Base-by-base conservation (phyloP, 92 coral and sea anemone species). In the Paramuricea clavata region DNA sequence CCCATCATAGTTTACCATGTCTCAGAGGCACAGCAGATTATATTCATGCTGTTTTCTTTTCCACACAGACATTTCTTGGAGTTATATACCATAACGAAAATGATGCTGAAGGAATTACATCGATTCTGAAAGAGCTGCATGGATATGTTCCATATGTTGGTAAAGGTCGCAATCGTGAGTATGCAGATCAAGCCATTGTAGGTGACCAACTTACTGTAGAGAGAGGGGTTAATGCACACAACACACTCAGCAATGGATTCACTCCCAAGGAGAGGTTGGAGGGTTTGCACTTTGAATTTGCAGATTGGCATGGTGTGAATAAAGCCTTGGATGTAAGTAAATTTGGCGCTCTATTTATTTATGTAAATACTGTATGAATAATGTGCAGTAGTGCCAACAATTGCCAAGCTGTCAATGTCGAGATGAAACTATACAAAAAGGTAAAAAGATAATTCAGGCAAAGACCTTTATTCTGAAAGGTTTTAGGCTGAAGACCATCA, bases 241-340 rank as follows among this genome's bases (percentile, higher is more conserved):
- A 78, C 85, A 71, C 90, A 12, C 82, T 89, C 2, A 86, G 85
- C 12, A 92, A 92, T 89, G 94, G 94, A 35, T 92, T 85, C 36
- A 89, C 90, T 31, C 90, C 92, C 30, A 73, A 92, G 56, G 78
- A 92, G 41, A 49, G 88, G 27, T 60, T 76, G 8, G 86, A 91
- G 81, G 94, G 94, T 16, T 79, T 91, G 15, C 92, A 91, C 52
- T 87, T 91, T 43, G 92, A 91, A 50, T 77, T 91, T 21, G 92
- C 94, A 5, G 94, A 88, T 82, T 91, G 92, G 94, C 92, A 88
- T 80, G 89, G 82, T 47, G 92, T 81, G 11, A 91, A 88, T 82
- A 91, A 91, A 49, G 78, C 89, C 41, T 83, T 81, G 21, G 89
- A 87, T 69, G 91, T 87, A 44, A 41, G 86, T 83, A 70, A 15